Conservation (phyloP, 1,140 invertebrate genomes). For the Drosophila grimshawi region DNA sequence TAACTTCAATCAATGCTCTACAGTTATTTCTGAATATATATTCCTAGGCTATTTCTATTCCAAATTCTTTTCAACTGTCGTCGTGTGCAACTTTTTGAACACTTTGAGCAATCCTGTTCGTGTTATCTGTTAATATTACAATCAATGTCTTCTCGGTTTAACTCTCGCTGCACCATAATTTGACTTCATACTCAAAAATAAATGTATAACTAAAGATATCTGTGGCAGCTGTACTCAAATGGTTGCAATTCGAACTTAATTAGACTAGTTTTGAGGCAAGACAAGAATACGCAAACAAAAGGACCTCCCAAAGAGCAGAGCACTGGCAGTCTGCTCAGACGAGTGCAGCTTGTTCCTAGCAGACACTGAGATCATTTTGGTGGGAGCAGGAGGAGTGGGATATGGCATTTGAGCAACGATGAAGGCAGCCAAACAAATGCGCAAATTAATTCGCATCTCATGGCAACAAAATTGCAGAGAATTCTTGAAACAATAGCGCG, state of each 20-base stretch:
- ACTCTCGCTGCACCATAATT: background rate
- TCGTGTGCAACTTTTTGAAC: too few relatives aligned
- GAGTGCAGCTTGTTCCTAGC: conserved; percentile 4
- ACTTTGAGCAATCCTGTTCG: too few relatives aligned
- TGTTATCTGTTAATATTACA: too few relatives aligned
- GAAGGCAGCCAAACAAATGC: conserved; percentile 23
- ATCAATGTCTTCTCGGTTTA: too few relatives aligned
- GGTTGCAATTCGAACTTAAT: conserved; percentile 38
- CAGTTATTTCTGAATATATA: too few relatives aligned
- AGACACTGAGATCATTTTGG: conserved; percentile 30
- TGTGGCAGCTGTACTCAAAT: conserved; percentile 20
- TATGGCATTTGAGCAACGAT: background rate
- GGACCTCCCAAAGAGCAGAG: background rate
- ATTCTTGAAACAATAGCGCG: background rate
- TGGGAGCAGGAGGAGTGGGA: conserved; percentile 6
- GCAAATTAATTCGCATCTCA: conserved; percentile 58
- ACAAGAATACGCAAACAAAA: background rate
- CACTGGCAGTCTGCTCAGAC: conserved; percentile 9
- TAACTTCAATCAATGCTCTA: too few relatives aligned
- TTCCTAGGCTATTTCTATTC: too few relatives aligned
- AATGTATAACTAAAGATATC: background rate
- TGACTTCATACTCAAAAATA: background rate
- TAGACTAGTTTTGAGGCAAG: conserved; percentile 20
- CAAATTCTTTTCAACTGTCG: too few relatives aligned
- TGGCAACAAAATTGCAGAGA: conserved; percentile 21